Percentiles rank a stretch among this genome's conserved stretches.
Conservation (phyloP, 2,888 invertebrate species). For the Nomada fabriciana region DNA sequence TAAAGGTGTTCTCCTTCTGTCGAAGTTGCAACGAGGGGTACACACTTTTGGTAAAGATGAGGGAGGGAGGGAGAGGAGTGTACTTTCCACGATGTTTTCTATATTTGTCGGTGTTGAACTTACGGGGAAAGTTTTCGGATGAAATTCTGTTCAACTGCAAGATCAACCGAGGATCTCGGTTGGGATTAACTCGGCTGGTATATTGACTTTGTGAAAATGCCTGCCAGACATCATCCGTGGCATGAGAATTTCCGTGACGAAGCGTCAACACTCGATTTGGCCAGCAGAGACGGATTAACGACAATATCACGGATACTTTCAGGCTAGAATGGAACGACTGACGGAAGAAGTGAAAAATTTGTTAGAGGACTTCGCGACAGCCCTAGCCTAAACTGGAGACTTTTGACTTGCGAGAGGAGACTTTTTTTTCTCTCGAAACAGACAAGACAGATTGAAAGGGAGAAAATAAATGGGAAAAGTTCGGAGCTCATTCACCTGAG, state of each 20-base stretch:
- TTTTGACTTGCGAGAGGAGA: no score
- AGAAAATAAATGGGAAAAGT: slow-evolving; percentile 34
- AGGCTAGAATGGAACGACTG: no score
- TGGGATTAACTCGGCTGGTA: slow-evolving; percentile 40
- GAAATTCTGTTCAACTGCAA: slow-evolving; percentile 53
- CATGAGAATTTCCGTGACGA: background rate
- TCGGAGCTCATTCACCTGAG: slow-evolving; percentile 15
- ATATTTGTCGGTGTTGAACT: slow-evolving; percentile 50
- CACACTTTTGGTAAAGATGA: background rate
- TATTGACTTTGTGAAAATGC: slow-evolving; percentile 49
- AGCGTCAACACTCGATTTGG: slow-evolving; percentile 10
- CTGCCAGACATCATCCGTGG: slow-evolving; percentile 28
- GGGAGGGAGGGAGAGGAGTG: background rate
- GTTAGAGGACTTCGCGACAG: background rate
- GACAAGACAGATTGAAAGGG: no score
- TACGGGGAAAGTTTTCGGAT: slow-evolving; percentile 46
- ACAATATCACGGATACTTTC: no score
- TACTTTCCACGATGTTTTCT: slow-evolving; percentile 43
- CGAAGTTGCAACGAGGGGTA: slow-evolving; percentile 1
- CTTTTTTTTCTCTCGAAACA: no score
- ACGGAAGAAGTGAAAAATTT: no score
- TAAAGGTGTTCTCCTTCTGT: slow-evolving; percentile 39
- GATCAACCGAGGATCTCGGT: slow-evolving; percentile 56
- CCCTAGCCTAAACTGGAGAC: no score
- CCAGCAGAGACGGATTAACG: background rate